Evolutionary conservation across 64 coral and sea anemone genomes (phyloP).

Genomic region (Montipora cactus): DNA sequence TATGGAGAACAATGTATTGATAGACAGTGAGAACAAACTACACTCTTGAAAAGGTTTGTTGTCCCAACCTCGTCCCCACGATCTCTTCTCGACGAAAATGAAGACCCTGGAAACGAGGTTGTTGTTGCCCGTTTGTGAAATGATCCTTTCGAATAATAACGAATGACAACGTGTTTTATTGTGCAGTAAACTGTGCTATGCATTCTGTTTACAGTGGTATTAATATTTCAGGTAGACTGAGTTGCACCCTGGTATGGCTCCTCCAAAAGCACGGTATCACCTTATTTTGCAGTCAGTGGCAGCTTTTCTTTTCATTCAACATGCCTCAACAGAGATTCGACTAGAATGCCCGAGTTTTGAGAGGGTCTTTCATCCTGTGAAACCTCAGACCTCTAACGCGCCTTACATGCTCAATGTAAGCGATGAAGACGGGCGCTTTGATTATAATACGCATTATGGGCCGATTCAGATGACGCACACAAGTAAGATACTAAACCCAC

Average conservation of each 20-base stretch:
- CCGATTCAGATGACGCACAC: not conserved
- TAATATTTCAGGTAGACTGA: not conserved
- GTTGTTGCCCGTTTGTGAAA: no score
- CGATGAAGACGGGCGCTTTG: not conserved
- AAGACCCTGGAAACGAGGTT: no score
- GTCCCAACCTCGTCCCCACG: no score
- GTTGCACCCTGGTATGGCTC: not conserved
- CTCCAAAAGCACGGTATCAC: not conserved
- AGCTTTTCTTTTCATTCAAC: not conserved
- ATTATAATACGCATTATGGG: not conserved
- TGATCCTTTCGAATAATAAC: no score
- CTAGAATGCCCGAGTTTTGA: not conserved
- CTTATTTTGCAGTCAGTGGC: not conserved
- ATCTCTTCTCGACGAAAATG: no score
- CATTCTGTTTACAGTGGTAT: not conserved
- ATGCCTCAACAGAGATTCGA: not conserved
- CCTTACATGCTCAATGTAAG: conserved; percentile 13
- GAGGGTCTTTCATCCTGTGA: not conserved
- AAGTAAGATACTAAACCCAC: not conserved
- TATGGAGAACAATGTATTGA: no score
- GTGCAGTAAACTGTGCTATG: no score
- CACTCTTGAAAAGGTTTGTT: no score
- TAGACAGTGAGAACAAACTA: no score
- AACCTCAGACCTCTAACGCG: not conserved
- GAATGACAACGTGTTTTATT: no score